These are phyloP conservation scores for Sycophaga agraensis DNA, from an alignment of 1,140 invertebrate species.

Conservation along the genomic window DNA sequence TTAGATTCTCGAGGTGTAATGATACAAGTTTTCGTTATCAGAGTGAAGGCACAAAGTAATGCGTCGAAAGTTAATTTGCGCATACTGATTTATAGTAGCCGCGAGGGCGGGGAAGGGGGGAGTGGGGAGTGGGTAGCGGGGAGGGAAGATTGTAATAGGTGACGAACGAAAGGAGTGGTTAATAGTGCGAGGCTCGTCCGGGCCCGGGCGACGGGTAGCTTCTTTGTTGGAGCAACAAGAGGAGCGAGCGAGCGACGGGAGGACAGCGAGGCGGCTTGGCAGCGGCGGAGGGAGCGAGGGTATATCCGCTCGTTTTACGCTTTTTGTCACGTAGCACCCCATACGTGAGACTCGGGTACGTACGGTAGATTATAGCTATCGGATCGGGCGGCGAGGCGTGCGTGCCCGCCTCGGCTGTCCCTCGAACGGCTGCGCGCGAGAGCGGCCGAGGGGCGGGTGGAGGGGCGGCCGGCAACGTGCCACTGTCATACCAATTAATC, in stretches of 20 bases:
- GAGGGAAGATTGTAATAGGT: neutral
- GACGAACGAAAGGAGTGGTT: neutral
- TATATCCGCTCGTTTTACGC: constrained; percentile 39
- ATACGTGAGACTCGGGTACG: constrained; percentile 40
- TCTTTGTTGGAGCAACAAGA: neutral
- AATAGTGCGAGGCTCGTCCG: no score
- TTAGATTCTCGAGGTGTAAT: no score
- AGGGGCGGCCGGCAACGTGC: constrained; percentile 40
- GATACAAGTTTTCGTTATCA: no score
- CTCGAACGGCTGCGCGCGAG: constrained; percentile 29
- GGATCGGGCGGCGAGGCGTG: constrained; percentile 35
- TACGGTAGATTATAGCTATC: constrained; percentile 37
- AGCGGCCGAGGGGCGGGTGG: neutral
- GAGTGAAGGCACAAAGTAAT: no score
- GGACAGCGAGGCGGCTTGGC: neutral
- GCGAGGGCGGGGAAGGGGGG: no score
- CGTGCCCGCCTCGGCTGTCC: constrained; percentile 29
- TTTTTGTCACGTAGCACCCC: constrained; percentile 45
- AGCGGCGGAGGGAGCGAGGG: constrained; percentile 19
- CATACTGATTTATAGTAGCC: no score
- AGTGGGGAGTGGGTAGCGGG: no score
- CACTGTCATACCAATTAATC: constrained; percentile 58
- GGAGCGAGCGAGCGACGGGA: neutral
- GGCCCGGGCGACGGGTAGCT: neutral
- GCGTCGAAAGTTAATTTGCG: no score